Evolutionary conservation across 1,140 invertebrate species (phyloP).

Genomic region (Caenorhabditis elegans): WBcel235 BX284606.5:5656501-5657000

Average conservation of each 20-base stretch:
- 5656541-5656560: conserved; percentile 22
- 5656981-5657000: conserved; percentile 22
- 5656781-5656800: neutral
- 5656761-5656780: neutral
- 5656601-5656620: conserved; percentile 8
- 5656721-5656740: neutral
- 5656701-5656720: neutral
- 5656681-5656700: neutral
- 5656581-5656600: conserved; percentile 24
- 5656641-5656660: conserved; percentile 12
- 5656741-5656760: neutral
- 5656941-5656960: conserved; percentile 29
- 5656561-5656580: neutral
- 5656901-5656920: conserved; percentile 15
- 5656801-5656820: neutral
- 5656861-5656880: conserved; percentile 35
- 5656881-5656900: conserved; percentile 20
- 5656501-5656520: neutral
- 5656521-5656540: neutral
- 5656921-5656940: conserved; percentile 16
- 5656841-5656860: conserved; percentile 45
- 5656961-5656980: neutral
- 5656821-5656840: conserved; percentile 43
- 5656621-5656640: conserved; percentile 29
- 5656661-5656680: conserved; percentile 4